These are phyloP conservation scores for Rhabdornis inornatus DNA, from an alignment of 2,113 vertebrate genomes.

Conservation along the genomic window DNA sequence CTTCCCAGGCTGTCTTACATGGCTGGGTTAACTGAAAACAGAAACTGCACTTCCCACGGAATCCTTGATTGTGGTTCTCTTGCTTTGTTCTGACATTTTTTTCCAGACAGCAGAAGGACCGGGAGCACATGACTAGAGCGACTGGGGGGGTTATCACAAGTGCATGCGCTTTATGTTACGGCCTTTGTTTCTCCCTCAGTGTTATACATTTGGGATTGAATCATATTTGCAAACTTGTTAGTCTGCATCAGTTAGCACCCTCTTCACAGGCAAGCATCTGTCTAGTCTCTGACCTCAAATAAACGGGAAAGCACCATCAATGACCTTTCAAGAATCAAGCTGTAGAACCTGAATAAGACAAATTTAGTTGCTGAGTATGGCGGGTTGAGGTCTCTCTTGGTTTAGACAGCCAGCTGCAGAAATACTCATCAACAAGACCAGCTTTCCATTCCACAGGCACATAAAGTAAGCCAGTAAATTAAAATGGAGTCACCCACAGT, in stretches of 20 bases:
- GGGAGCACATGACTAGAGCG: conserved; percentile 51
- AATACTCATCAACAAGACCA: not conserved
- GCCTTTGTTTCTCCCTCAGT: conserved; percentile 54
- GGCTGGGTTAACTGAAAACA: not conserved
- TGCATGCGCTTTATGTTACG: conserved; percentile 36
- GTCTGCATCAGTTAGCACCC: conserved; percentile 43
- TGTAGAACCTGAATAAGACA: not conserved
- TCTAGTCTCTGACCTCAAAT: conserved; percentile 40
- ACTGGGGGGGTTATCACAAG: conserved; percentile 45
- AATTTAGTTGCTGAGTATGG: not conserved
- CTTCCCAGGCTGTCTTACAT: not conserved
- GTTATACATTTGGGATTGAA: conserved; percentile 23
- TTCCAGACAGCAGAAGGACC: conserved; percentile 59
- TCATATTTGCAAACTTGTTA: conserved; percentile 58
- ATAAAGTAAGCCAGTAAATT: not conserved
- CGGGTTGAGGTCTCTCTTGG: not conserved
- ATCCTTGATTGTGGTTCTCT: not conserved
- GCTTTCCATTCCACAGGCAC: not conserved
- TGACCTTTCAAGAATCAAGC: conserved; percentile 26
- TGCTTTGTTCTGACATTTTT: conserved; percentile 60
- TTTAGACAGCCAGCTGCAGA: conserved; percentile 17
- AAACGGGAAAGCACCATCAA: conserved; percentile 3
- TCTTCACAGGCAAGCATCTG: conserved; percentile 30
- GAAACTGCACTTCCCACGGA: not conserved
- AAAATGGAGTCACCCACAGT: conserved; percentile 24